A percentile compares a stretch with the other conserved stretches of the same genome.
These are phyloP conservation scores for Pseudochirops corinnae DNA, from an alignment of 2,797 vertebrate genomes.

Conservation along the genomic window DNA sequence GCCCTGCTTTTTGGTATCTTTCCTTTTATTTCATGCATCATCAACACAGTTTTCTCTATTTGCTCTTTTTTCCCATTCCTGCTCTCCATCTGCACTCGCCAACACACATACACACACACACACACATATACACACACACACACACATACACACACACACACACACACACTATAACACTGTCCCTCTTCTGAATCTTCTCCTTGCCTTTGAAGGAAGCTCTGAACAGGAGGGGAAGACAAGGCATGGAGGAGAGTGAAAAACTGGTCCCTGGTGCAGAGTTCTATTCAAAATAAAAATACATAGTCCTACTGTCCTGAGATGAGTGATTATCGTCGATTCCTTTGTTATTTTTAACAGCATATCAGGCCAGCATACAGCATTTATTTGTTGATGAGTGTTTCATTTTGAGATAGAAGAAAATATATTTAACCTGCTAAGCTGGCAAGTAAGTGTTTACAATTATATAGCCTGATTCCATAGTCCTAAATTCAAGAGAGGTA, in stretches of 20 bases:
- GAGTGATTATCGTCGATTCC: constrained; percentile 21
- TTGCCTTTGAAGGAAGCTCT: constrained; percentile 32
- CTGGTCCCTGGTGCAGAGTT: constrained; percentile 1
- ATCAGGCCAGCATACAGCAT: constrained; percentile 5
- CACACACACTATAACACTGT: neutral
- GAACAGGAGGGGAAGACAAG: neutral
- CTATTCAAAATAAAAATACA: constrained; percentile 7
- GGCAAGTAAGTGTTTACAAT: neutral
- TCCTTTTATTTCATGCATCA: constrained; percentile 49
- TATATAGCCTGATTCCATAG: neutral
- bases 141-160: neutral
- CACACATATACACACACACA: neutral
- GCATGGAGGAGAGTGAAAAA: neutral
- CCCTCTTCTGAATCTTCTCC: constrained; percentile 1
- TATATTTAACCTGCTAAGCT: constrained; percentile 40
- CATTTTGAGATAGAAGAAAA: constrained; percentile 60
- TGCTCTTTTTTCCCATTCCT: neutral
- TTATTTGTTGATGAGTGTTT: constrained; percentile 50
- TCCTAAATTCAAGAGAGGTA: neutral
- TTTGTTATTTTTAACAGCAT: constrained; percentile 12
- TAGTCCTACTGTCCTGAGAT: neutral
- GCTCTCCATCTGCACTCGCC: neutral
- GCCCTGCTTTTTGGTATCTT: constrained; percentile 48
- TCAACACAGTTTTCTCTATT: constrained; percentile 43
- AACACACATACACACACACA: neutral